phyloP scores from a whole-genome alignment of 2,113 vertebrate genomes.

The Empidonax alnorum region DNA sequence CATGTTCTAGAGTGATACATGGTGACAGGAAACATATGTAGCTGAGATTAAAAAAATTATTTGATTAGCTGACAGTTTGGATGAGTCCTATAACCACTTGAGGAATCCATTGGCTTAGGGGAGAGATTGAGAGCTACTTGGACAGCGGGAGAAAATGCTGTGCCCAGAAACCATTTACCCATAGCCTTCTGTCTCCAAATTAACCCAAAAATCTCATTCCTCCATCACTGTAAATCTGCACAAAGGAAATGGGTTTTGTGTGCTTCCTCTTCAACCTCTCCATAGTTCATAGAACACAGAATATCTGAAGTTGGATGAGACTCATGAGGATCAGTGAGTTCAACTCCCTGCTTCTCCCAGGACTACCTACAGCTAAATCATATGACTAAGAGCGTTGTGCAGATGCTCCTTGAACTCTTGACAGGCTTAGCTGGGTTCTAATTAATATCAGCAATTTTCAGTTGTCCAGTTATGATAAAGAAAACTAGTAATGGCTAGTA shows the following conservation, averaged over 20 bases:
- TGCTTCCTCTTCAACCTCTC: neutral
- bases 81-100: neutral
- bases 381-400: neutral
- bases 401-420: neutral
- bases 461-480: neutral
- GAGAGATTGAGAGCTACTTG: neutral
- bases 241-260: neutral
- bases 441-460: neutral
- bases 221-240: neutral
- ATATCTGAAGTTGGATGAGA: neutral
- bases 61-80: neutral
- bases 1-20: neutral
- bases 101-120: neutral
- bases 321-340: neutral
- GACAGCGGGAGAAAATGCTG: neutral
- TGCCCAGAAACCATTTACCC: neutral
- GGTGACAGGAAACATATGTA: neutral
- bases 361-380: neutral
- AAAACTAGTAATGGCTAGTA: neutral
- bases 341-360: neutral
- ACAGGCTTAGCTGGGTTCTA: neutral
- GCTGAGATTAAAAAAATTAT: neutral
- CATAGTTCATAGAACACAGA: neutral
- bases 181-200: neutral
- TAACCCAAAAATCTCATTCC: neutral